Evolutionary conservation across 2,113 vertebrate species (phyloP).

Genomic region (Anser cygnoides): DNA sequence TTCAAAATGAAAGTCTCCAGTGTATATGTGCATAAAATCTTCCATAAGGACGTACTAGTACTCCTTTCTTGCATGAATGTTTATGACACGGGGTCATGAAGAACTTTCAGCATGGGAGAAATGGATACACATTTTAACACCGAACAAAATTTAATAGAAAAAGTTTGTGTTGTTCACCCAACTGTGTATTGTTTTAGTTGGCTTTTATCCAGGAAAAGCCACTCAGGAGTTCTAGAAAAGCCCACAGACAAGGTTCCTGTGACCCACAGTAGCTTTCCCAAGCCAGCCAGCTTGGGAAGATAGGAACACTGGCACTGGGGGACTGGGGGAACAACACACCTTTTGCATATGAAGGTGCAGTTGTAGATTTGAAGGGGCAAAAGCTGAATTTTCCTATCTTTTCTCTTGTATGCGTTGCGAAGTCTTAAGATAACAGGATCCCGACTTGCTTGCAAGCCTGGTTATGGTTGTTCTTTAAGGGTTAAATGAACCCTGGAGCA

Average conservation of each 20-base stretch:
- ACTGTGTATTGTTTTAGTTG: not conserved
- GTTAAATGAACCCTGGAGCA: not conserved
- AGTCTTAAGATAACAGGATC: not conserved
- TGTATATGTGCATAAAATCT: slow-evolving; percentile 36
- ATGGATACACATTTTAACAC: slow-evolving; percentile 48
- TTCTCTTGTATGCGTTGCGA: not conserved
- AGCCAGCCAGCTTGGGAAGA: not conserved
- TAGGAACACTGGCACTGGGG: not conserved
- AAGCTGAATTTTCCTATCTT: not conserved
- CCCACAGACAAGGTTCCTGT: not conserved
- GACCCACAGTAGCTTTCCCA: not conserved
- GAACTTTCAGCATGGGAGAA: slow-evolving; percentile 30
- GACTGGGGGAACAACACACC: not conserved
- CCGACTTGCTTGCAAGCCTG: not conserved
- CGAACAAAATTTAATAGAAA: slow-evolving; percentile 28
- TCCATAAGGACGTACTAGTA: not conserved
- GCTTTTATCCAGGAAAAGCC: not conserved
- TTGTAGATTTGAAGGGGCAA: not conserved
- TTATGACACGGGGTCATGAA: slow-evolving; percentile 8
- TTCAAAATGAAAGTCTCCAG: slow-evolving; percentile 31
- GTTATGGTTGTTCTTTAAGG: not conserved
- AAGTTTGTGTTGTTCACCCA: not conserved
- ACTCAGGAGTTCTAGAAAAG: not conserved
- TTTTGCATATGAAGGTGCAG: not conserved
- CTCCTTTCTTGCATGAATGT: slow-evolving; percentile 43